Conservation (phyloP, 1,140 invertebrate species). For the Trissolcus basalis region DNA sequence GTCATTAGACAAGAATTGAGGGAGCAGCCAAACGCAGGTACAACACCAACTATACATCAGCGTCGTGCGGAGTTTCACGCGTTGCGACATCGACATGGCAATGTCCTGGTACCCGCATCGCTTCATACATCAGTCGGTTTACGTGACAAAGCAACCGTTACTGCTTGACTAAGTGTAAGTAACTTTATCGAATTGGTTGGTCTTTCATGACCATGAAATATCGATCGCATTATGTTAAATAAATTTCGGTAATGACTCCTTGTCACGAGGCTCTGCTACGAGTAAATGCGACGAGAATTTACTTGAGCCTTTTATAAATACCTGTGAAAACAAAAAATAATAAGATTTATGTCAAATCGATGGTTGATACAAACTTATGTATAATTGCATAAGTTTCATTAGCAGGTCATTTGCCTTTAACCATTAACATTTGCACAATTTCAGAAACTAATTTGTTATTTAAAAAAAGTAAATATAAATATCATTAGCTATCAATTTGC, state of each 20-base stretch:
- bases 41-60: constrained; percentile 54
- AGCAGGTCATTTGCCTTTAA: too few species aligned
- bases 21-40: constrained; percentile 42
- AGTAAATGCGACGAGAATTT: too few species aligned
- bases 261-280: too few species aligned
- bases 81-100: constrained; percentile 47
- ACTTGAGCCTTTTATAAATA: too few species aligned
- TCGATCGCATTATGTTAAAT: constrained; percentile 25
- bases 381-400: too few species aligned
- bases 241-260: constrained; percentile 34
- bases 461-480: too few species aligned
- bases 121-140: constrained; percentile 54
- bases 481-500: too few species aligned
- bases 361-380: too few species aligned
- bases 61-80: constrained; percentile 52
- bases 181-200: constrained; percentile 49
- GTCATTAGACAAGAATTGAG: constrained; percentile 55
- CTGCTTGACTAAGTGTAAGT: constrained; percentile 41
- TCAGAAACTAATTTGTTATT: too few species aligned
- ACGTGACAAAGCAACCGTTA: constrained; percentile 57
- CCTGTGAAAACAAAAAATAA: too few species aligned
- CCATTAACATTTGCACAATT: too few species aligned
- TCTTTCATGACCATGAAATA: constrained; percentile 33
- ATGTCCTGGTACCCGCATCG: constrained; percentile 51
- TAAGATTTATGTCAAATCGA: too few species aligned